Evolutionary conservation across 2,888 invertebrate species (phyloP), one percentile per base, ranked within the genome.

Genomic region (Isoperla grammatica): DNA sequence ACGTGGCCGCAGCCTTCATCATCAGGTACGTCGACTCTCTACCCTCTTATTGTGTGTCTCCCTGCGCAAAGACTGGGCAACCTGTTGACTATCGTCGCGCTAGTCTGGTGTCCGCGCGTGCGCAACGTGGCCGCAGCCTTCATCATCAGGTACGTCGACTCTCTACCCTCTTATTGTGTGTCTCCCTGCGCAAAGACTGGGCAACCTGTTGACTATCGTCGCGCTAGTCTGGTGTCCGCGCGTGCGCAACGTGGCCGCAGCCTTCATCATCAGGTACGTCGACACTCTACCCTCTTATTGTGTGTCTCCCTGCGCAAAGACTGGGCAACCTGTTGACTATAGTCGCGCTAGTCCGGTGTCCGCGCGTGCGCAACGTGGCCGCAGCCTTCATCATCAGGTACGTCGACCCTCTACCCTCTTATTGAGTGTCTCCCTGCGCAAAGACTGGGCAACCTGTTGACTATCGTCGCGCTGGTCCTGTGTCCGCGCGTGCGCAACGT

Each of bases 361-460:
- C 90, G 1, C 87, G 92, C 76, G 87, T 93, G 45, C 81, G 92
- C 62, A 92, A 93, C 69, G 90, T 93, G 3, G 91, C 94, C 8
- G 92, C 94, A 54, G 91, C 92, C 15, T 94, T 94, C 71, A 93
- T 94, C 65, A 89, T 93, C 69, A 92, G 91, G 92, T 91, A 77
- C 37, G 11, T 37, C n/a, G n/a, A n/a, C n/a, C n/a, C n/a, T n/a
- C n/a, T n/a, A n/a, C n/a, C n/a, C n/a, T n/a, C n/a, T n/a, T n/a
- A n/a, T n/a, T n/a, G n/a, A n/a, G n/a, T n/a, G n/a, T n/a, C n/a
- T n/a, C n/a, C n/a, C n/a, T n/a, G n/a, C n/a, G n/a, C n/a, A n/a
- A n/a, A n/a, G n/a, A n/a, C 78, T 85, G 66, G 91, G 64, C 9
- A 93, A 93, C 74, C 78, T 88, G n/a, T 79, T 92, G 29, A 93